Percentiles rank a stretch among this genome's conserved stretches.
phyloP scores from a whole-genome alignment of 1,140 invertebrate species.

The Dreissena rostriformis region DNA sequence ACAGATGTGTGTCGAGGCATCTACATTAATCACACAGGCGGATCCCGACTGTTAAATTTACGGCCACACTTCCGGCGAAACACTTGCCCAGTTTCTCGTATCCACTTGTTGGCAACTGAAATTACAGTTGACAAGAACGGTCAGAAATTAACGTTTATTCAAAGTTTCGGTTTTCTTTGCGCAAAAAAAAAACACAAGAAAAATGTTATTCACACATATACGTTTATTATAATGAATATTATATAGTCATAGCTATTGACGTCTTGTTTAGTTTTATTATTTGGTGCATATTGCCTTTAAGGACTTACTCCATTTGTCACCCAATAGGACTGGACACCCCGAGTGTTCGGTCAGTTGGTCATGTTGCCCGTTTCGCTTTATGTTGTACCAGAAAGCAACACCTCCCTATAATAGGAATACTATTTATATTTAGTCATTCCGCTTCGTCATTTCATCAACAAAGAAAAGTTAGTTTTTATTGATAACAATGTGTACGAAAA shows the following conservation, averaged over 20 bases:
- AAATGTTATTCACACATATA: too few species aligned
- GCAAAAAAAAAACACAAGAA: too few species aligned
- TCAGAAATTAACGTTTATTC: too few species aligned
- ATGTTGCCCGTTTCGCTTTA: constrained; percentile 93
- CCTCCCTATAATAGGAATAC: too few species aligned
- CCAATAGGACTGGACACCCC: constrained; percentile 96
- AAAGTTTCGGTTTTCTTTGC: too few species aligned
- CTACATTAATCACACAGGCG: too few species aligned
- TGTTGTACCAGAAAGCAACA: constrained; percentile 98
- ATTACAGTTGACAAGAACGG: too few species aligned
- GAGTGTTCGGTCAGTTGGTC: constrained; percentile 95
- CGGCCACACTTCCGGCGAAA: constrained; percentile 70
- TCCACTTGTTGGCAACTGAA: constrained; percentile 80
- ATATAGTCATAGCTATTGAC: background rate
- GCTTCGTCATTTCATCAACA: too few species aligned
- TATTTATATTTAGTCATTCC: too few species aligned
- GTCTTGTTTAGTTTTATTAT: background rate
- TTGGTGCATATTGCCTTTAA: background rate
- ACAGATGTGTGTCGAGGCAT: too few species aligned
- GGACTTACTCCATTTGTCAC: constrained; percentile 92
- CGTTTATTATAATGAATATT: background rate
- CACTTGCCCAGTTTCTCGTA: constrained; percentile 75
- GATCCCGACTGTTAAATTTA: constrained; percentile 19
- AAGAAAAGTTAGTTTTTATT: too few species aligned
- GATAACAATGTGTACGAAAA: too few species aligned